phyloP scores from a whole-genome alignment of 1,140 invertebrate genomes.

The Heliothis subflexa region DNA sequence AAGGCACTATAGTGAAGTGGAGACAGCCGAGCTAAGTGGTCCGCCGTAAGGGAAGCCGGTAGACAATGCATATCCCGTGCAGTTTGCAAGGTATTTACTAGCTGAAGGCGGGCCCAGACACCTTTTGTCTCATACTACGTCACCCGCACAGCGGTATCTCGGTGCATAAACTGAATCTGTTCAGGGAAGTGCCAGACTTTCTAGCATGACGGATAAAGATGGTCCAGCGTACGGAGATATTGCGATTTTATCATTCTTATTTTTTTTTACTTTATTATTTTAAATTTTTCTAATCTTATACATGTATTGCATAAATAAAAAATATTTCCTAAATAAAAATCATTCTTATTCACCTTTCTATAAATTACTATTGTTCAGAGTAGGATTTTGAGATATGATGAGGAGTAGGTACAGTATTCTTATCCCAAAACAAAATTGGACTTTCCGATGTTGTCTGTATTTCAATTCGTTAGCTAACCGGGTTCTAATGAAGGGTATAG shows the following conservation, averaged over 20 bases:
- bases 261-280: no score
- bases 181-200: conserved; percentile 4
- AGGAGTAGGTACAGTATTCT: no score
- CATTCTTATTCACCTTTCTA: not conserved
- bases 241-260: not conserved
- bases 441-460: no score
- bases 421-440: no score
- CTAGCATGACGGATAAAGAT: not conserved
- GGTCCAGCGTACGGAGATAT: not conserved
- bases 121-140: conserved; percentile 44
- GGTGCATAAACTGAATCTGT: conserved; percentile 22
- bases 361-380: no score
- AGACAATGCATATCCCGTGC: conserved; percentile 46
- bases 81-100: conserved; percentile 44
- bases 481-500: no score
- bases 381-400: no score
- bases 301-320: no score
- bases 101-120: conserved; percentile 28
- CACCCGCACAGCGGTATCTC: conserved; percentile 12
- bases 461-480: no score
- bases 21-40: conserved; percentile 36
- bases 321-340: no score
- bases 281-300: no score
- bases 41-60: conserved; percentile 28
- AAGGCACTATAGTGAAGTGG: conserved; percentile 17